Base-by-base conservation (phyloP, 2,113 vertebrate genomes). In the Pelecanus crispus region DNA sequence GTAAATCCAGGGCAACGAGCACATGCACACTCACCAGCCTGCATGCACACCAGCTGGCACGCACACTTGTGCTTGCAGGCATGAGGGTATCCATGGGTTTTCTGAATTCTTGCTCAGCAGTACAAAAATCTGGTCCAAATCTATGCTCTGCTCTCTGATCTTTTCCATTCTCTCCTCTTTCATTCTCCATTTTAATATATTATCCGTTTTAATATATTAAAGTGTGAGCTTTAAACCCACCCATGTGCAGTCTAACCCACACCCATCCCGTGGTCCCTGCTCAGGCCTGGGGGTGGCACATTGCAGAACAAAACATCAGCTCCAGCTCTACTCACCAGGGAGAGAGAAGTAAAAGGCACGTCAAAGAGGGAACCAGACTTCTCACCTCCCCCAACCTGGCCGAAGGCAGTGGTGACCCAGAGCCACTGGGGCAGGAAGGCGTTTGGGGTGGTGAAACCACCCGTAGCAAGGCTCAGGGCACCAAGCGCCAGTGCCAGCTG, bases 41-140 rank as follows among this genome's bases (percentile, higher is more conserved):
- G 59, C 78, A 20, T 1, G 6, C 56, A 26, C 26, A 2, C 42
- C 10, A 36, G 28, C 53, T 6, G 1, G 12, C 38, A 9, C 1
- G 2, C 63, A 11, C 14, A 2, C 4, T 12, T 11, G 6, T 17
- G 52, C 67, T 24, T 53, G 47, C 32, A 34, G 50, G 45, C 50
- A 24, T 1, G 13, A n/a, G 15, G 50, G 12, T 17, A 18, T 45
- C 66, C 75, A 9, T 2, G 49, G n/a, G 40, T 50, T 70, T 11
- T 8, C 47, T 19, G 63, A 32, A 8, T 28, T 63, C 36, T 55
- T 36, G 9, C 3, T 12, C 26, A 29, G 36, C 29, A 17, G 55
- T 3, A 4, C 28, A 56, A 17, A 49, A 31, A 19, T 36, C 28
- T 3, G 7, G 45, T 31, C 53, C 15, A 3, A 17, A 58, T 15